These are phyloP conservation scores for Moxostoma hubbsi DNA, from an alignment of 2,797 vertebrate genomes.

Conservation along the genomic window DNA sequence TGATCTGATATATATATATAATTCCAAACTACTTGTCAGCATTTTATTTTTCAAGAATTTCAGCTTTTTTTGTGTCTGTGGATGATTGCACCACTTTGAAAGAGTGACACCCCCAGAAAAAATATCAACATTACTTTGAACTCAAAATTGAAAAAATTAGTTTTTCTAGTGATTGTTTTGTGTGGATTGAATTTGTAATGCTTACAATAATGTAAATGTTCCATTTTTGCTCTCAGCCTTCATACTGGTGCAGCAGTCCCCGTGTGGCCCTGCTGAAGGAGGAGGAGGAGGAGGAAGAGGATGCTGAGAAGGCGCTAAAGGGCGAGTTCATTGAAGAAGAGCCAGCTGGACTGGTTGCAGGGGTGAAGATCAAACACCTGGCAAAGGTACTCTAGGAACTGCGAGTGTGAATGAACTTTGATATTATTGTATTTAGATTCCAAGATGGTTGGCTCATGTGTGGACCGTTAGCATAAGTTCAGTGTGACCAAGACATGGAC, in stretches of 20 bases:
- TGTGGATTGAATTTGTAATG: no score
- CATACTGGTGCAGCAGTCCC: constrained; percentile 90
- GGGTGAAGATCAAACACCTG: constrained; percentile 94
- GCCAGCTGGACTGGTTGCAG: constrained; percentile 86
- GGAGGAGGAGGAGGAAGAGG: constrained; percentile 90
- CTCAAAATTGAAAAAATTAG: no score
- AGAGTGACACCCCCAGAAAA: no score
- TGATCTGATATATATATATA: no score
- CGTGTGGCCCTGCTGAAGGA: constrained; percentile 82
- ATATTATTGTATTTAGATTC: neutral
- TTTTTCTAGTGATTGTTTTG: no score
- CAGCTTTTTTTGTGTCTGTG: no score
- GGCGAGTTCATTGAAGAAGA: constrained; percentile 94
- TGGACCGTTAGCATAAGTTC: no score
- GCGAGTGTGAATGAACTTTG: neutral
- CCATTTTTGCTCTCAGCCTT: constrained; percentile 80
- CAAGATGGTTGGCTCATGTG: neutral
- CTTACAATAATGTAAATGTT: neutral
- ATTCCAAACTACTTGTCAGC: no score
- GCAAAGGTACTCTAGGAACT: constrained; percentile 82
- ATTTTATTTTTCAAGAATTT: no score
- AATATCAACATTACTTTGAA: no score
- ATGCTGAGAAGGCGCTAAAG: constrained; percentile 88
- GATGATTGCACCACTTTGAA: no score
- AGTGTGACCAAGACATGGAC: no score